Percentiles rank a stretch among this genome's conserved stretches.
phyloP scores from a whole-genome alignment of 2,888 invertebrate species.

The Leucoma salicis region DNA sequence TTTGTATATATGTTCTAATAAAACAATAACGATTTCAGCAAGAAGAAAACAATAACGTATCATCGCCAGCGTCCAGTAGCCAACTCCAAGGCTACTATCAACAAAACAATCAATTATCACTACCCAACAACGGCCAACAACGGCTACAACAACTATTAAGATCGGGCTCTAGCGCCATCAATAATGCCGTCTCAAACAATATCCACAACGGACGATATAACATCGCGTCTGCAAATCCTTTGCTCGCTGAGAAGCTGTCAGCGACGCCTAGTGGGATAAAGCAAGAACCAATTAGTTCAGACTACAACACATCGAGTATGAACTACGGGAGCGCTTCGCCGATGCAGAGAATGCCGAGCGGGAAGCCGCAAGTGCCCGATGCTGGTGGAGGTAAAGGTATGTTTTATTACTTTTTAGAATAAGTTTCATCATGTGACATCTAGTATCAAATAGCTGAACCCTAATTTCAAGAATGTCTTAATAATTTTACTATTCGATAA shows the following conservation, averaged over 20 bases:
- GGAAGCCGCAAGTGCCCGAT: slow-evolving; percentile 77
- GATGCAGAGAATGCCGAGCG: slow-evolving; percentile 79
- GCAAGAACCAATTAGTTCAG: slow-evolving; percentile 77
- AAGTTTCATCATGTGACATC: slow-evolving; percentile 25
- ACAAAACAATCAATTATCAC: slow-evolving; percentile 54
- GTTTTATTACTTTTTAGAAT: slow-evolving; percentile 42
- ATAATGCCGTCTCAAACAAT: slow-evolving; percentile 68
- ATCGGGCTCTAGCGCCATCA: slow-evolving; percentile 74
- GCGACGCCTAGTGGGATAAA: slow-evolving; percentile 87
- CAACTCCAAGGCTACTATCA: slow-evolving; percentile 74
- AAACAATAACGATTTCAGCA: slow-evolving; percentile 64
- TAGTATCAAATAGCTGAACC: slow-evolving; percentile 11
- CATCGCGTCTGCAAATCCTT: slow-evolving; percentile 92
- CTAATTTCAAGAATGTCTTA: not conserved
- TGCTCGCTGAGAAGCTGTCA: slow-evolving; percentile 91
- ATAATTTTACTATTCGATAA: slow-evolving; percentile 15
- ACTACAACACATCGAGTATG: slow-evolving; percentile 76
- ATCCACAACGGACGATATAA: slow-evolving; percentile 86
- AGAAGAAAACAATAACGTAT: slow-evolving; percentile 79
- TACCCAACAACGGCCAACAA: slow-evolving; percentile 71
- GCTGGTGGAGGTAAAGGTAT: slow-evolving; percentile 82
- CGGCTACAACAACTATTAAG: slow-evolving; percentile 70
- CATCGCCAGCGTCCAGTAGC: slow-evolving; percentile 68
- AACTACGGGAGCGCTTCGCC: slow-evolving; percentile 77
- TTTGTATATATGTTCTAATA: not conserved